These are phyloP conservation scores for Propithecus deckenii DNA, from an alignment of 2,797 vertebrate genomes.

Conservation along the genomic window DNA sequence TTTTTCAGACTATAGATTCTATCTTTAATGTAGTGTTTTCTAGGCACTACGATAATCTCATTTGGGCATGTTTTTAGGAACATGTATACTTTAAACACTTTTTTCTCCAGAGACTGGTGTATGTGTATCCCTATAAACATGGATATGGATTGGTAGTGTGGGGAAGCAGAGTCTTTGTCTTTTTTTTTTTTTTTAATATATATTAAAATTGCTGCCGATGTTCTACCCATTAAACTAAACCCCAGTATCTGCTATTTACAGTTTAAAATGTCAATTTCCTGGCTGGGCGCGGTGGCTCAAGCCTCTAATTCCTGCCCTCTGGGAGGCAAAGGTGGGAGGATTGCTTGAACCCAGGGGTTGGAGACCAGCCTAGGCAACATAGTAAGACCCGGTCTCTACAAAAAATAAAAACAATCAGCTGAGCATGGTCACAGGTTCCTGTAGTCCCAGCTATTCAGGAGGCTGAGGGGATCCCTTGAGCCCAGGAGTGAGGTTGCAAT, in stretches of 20 bases:
- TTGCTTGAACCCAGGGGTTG: neutral
- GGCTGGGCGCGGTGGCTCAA: neutral
- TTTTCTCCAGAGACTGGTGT: neutral
- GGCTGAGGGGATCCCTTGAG: too few relatives aligned
- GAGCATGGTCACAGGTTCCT: too few relatives aligned
- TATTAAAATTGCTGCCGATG: neutral
- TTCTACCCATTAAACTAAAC: neutral
- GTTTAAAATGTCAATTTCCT: constrained; percentile 10
- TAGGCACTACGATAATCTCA: neutral
- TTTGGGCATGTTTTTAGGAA: neutral
- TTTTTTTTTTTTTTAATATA: neutral
- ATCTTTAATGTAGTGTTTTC: neutral
- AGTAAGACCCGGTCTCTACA: neutral
- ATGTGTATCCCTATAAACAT: neutral
- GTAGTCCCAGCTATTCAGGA: too few relatives aligned
- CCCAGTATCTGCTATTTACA: neutral
- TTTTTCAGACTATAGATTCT: neutral
- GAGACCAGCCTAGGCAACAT: neutral
- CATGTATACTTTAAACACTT: neutral
- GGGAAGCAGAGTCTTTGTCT: neutral
- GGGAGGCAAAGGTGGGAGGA: neutral
- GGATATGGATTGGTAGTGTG: neutral
- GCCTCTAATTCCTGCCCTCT: neutral
- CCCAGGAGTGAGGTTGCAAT: too few relatives aligned
- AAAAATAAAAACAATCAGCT: neutral